Evolutionary conservation across 2,888 invertebrate species (phyloP), one percentile per base, ranked within the genome.

Genomic region (Galerucella nymphaeae): DNA sequence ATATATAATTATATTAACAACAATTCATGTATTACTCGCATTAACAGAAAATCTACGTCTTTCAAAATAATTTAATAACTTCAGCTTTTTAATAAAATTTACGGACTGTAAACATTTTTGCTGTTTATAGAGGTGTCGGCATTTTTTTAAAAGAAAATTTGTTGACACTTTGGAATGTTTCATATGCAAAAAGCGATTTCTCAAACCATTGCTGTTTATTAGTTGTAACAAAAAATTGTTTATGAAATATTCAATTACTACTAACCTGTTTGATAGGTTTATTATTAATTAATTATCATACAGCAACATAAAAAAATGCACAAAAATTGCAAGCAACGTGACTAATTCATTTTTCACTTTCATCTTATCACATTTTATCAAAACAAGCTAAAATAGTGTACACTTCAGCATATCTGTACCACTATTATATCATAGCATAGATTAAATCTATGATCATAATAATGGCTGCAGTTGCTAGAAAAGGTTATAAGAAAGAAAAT

Each of bases 1-100:
- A 16, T 18, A 59, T 30, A 30, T 59, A 64, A 67, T 58, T 71
- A 71, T 72, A 74, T 76, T 77, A 79, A 79, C 78, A 74, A 71
- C 16, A 73, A 79, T 80, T 79, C 80, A 81, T 80, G 78, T 77
- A 80, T 78, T 80, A 79, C 80, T 76, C 76, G 77, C 75, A 77
- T 76, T 78, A 80, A 80, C 79, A 79, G 81, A 81, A 82, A 84
- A 83, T 70, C 23, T 69, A 80, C 83, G 82, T 82, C 85, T 85
- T 85, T 84, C 85, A 84, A 86, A 84, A 84, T 82, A 68, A 75
- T 70, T 67, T 70, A 66, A 71, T 75, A 71, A 71, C 59, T 61
- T 38, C 20, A 23, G 67, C 73, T 80, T 77, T 76, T 70, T 74
- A 72, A 74, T 74, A 58, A 3, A 42, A 53, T 18, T 53, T 53